Base-by-base conservation (phyloP, 2,888 invertebrate species). In the Amphipoea oculea region DNA sequence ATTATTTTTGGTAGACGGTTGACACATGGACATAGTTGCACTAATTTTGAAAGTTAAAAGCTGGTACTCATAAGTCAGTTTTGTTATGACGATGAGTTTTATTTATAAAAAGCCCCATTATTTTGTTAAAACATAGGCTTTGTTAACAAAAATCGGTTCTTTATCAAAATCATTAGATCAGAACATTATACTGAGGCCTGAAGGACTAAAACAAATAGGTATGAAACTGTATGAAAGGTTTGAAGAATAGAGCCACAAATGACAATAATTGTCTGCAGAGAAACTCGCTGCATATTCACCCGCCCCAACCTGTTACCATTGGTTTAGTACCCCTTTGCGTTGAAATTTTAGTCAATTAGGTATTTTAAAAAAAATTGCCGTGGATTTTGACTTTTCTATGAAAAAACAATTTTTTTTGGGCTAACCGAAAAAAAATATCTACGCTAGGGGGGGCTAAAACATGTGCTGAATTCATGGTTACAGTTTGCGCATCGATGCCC, bases 21-120 rank as follows among this genome's bases (percentile, higher is more conserved):
- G 92, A 93, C 94, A 94, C 89, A 92, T 93, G 92, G 92, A 93
- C 92, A 91, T 90, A 90, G 92, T 91, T 93, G 92, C 91, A 93
- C 92, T 91, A 92, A 90, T 91, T 92, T 92, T 89, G 84, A 84
- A 89, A 90, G 87, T 86, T 88, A 87, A 85, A 88, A 89, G 85
- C 78, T 86, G 48, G 48, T 86, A 76, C 82, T 87, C 75, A 77
- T 80, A 86, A 87, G 80, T 89, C 82, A 79, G 90, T 89, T 87
- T 76, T 83, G 86, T 87, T 89, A 74, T 86, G 85, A 85, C 85
- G 62, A 83, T 80, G 68, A 74, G 72, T 60, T 70, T 65, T 17
- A 68, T 77, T 78, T 79, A 86, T 81, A 65, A 45, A 40, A 68
- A 63, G 23, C n/a, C 62, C 62, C 62, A 73, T 40, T 73, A 76